Percentiles rank a stretch among this genome's conserved stretches.
These are phyloP conservation scores for Ecliptopera silaceata DNA, from an alignment of 2,888 invertebrate genomes.

Conservation along the genomic window DNA sequence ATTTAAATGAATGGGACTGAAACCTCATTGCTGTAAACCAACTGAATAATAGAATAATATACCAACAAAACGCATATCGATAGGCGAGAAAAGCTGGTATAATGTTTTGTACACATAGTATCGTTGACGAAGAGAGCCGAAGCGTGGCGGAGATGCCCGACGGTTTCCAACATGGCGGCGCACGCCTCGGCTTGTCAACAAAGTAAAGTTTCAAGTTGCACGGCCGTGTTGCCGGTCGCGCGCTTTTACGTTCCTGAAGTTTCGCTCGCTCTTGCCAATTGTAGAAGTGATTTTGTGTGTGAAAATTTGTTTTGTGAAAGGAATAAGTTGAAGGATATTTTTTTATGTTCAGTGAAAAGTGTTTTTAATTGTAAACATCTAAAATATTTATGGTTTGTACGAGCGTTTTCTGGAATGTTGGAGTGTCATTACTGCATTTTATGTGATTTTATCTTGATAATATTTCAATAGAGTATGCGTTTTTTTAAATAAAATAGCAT, in stretches of 20 bases:
- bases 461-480: slow-evolving; percentile 9
- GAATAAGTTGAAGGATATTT: slow-evolving; percentile 19
- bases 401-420: slow-evolving; percentile 48
- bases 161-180: slow-evolving; percentile 69
- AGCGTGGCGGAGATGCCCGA: slow-evolving; percentile 61
- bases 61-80: slow-evolving; percentile 29
- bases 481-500: background rate
- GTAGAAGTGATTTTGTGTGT: slow-evolving; percentile 45
- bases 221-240: slow-evolving; percentile 55
- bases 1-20: slow-evolving; percentile 9
- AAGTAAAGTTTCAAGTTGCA: slow-evolving; percentile 58
- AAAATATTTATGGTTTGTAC: slow-evolving; percentile 43
- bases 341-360: slow-evolving; percentile 30
- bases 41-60: slow-evolving; percentile 16
- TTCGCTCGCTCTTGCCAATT: slow-evolving; percentile 43
- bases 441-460: slow-evolving; percentile 49
- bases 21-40: slow-evolving; percentile 1
- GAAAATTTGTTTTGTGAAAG: slow-evolving; percentile 51
- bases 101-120: slow-evolving; percentile 34
- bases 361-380: slow-evolving; percentile 34
- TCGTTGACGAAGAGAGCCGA: slow-evolving; percentile 53
- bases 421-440: slow-evolving; percentile 43
- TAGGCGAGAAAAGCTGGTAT: slow-evolving; percentile 37
- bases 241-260: slow-evolving; percentile 44
- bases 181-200: slow-evolving; percentile 75